Conservation (phyloP, 2,113 vertebrate species). For the Cyanoliseus patagonus region DNA sequence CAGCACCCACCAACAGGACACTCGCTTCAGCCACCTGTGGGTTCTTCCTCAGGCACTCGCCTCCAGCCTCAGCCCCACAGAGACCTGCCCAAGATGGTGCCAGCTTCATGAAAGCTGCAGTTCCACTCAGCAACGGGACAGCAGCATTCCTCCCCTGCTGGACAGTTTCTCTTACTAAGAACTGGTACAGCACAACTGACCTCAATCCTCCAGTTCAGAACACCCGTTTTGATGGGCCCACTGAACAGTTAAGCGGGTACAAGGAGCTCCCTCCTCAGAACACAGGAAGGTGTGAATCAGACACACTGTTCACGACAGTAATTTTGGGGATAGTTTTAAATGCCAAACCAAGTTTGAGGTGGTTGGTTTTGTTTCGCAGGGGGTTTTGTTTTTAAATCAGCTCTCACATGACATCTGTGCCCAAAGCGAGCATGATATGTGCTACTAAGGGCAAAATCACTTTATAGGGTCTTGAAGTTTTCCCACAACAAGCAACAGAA, state of each 20-base stretch:
- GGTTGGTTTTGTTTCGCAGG: not conserved
- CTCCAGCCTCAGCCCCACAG: not conserved
- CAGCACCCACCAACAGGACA: not conserved
- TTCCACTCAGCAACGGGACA: accelerated
- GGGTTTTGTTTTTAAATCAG: not conserved
- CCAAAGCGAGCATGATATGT: accelerated
- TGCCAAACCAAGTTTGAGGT: not conserved
- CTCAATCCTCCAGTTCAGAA: not conserved
- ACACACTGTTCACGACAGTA: not conserved
- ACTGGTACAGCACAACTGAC: not conserved
- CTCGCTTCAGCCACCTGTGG: not conserved
- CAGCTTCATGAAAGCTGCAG: not conserved
- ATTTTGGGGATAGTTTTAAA: not conserved
- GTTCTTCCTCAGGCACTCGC: accelerated
- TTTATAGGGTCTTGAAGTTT: not conserved
- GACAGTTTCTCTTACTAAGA: not conserved
- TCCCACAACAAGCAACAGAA: not conserved
- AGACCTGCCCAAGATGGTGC: not conserved
- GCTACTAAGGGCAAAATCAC: not conserved
- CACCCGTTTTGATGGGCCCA: accelerated
- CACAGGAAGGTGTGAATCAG: not conserved
- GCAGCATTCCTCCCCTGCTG: not conserved
- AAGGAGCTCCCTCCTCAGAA: not conserved
- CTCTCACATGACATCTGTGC: not conserved
- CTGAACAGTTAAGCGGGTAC: accelerated